Evolutionary conservation across 1,140 invertebrate genomes (phyloP), one percentile per base, ranked within the genome.

Genomic region (Drosophila trapezifrons): DNA sequence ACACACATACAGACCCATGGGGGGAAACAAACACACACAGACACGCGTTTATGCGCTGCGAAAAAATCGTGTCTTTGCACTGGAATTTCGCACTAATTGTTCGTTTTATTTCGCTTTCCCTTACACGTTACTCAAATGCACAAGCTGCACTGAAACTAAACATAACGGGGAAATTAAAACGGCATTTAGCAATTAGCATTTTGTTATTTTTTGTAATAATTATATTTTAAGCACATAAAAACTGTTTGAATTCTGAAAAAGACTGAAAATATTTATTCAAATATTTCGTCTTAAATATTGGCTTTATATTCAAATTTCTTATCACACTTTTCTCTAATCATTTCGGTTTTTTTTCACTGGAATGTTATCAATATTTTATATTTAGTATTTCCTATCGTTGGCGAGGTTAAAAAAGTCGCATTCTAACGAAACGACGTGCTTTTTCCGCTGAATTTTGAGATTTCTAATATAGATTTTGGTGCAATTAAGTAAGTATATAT

Each of bases 11-110:
- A 17, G 20, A 32, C 45, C n/a, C n/a, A n/a, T n/a, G n/a, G 42
- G n/a, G 46, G 46, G 17, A 47, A 47, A 27, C 45, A 49, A 29
- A 49, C 25, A 64, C 37, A 75, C 38, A 65, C 45, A 37, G 25
- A 32, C 40, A 47, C 1, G 18, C 32, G 73, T 54, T 76, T 76
- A 76, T 76, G 64, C 73, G 63, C 18, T 17, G 37, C 29, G 4
- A 49, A 17, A 42, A 43, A 51, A 13, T 47, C 20, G 13, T 51
- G 29, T 42, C 47, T 67, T 40, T 29, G n/a, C 63, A 18, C 13
- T 13, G 18, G n/a, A 20, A 67, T 12, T 67, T 49, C 15, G 20
- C 20, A 22, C n/a, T 35, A 25, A 0, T 29, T 4, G 6, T 8
- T 18, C 2, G 17, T 8, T 55, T 38, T 2, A 35, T n/a, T 35